Percentiles rank a stretch among this genome's conserved stretches.
These are phyloP conservation scores for Agrochola macilenta DNA, from an alignment of 2,888 invertebrate genomes.

Conservation along the genomic window DNA sequence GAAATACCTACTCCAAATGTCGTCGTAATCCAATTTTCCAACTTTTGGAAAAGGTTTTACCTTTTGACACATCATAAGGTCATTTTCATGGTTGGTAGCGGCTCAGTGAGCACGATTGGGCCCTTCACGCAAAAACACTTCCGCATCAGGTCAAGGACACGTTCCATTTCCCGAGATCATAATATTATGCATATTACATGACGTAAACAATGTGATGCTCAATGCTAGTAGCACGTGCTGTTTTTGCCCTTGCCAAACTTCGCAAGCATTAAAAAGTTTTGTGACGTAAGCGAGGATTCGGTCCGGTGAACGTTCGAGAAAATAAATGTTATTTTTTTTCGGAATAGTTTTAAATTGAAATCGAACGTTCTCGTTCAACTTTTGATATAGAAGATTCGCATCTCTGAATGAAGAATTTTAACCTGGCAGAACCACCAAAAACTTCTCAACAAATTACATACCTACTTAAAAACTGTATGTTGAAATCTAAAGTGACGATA, in stretches of 20 bases:
- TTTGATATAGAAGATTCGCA: slow-evolving; percentile 12
- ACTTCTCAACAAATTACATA: not conserved
- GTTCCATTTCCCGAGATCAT: slow-evolving; percentile 56
- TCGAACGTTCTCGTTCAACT: slow-evolving; percentile 3
- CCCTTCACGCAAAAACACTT: slow-evolving; percentile 68
- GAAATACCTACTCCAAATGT: slow-evolving; percentile 10
- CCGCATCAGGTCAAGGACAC: slow-evolving; percentile 74
- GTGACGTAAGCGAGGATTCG: not conserved
- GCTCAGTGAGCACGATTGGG: slow-evolving; percentile 40
- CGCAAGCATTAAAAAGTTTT: slow-evolving; percentile 1
- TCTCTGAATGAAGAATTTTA: not conserved
- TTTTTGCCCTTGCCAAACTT: slow-evolving; percentile 28
- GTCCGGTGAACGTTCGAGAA: not conserved
- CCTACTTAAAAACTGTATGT: not conserved
- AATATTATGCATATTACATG: slow-evolving; percentile 47
- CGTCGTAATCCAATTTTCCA: slow-evolving; percentile 35
- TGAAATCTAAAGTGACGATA: not conserved
- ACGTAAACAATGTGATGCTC: slow-evolving; percentile 35
- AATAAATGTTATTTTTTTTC: not conserved
- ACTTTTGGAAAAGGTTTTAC: slow-evolving; percentile 40
- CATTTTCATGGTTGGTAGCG: slow-evolving; percentile 54
- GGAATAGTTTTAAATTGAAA: slow-evolving; percentile 22
- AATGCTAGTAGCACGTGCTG: not conserved
- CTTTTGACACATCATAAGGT: slow-evolving; percentile 48
- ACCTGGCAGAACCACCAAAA: not conserved